Percentiles rank a stretch among this genome's conserved stretches.
phyloP scores from a whole-genome alignment of 2,113 vertebrate genomes.

The Paradoxurus hermaphroditus region DNA sequence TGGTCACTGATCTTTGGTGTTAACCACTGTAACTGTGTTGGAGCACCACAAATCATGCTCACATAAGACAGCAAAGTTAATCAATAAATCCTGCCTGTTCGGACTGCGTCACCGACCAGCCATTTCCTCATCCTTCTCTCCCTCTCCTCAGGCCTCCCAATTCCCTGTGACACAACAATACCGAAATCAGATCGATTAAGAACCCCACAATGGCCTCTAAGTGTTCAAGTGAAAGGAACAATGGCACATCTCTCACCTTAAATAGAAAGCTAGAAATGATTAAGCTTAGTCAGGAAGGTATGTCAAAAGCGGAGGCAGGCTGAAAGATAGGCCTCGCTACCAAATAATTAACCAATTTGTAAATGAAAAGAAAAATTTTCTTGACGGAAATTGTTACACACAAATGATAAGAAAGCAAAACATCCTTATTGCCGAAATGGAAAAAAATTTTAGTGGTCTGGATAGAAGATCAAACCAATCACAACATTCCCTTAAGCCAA shows the following conservation, averaged over 20 bases:
- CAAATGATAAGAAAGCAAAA: background rate
- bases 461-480: background rate
- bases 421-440: background rate
- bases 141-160: background rate
- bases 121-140: background rate
- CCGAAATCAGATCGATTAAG: background rate
- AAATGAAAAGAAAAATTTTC: background rate
- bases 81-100: background rate
- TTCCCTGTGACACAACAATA: background rate
- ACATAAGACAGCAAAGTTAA: background rate
- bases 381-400: background rate
- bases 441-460: background rate
- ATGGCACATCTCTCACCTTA: background rate
- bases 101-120: background rate
- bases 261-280: background rate
- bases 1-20: background rate
- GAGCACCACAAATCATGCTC: background rate
- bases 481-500: background rate
- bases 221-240: background rate
- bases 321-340: background rate
- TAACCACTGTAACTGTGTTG: background rate
- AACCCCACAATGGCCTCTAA: background rate
- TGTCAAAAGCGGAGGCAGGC: background rate
- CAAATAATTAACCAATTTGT: background rate
- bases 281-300: background rate